Percentiles rank a stretch among this genome's conserved stretches.
Evolutionary conservation across 1,140 invertebrate genomes (phyloP).

Genomic region (Drosophila suzukii): DNA sequence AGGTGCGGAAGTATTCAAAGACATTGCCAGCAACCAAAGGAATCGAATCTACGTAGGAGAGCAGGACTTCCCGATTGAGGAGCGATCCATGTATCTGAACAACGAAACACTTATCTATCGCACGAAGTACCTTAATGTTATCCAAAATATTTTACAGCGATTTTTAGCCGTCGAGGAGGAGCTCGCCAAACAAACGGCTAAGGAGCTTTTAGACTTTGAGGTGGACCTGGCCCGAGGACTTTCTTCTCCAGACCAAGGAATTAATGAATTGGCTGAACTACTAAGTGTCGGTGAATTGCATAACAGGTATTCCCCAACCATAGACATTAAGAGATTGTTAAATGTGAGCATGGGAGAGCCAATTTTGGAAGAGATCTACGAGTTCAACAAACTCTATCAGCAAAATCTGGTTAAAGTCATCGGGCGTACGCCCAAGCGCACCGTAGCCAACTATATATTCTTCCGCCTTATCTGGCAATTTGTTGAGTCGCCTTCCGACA

Average conservation of each 20-base stretch:
- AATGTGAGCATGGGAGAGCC: constrained; percentile 41
- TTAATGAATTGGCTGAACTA: constrained; percentile 25
- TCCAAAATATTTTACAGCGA: constrained; percentile 19
- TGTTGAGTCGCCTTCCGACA: constrained; percentile 11
- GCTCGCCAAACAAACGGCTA: constrained; percentile 43
- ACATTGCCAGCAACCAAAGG: constrained; percentile 49
- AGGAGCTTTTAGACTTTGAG: constrained; percentile 67
- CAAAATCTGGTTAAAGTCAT: constrained; percentile 54
- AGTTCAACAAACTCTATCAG: constrained; percentile 50
- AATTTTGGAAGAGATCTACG: constrained; percentile 43
- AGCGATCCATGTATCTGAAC: constrained; percentile 61
- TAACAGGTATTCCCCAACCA: constrained; percentile 25
- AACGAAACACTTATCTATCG: constrained; percentile 49
- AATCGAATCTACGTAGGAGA: constrained; percentile 55
- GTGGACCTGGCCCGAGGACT: constrained; percentile 57
- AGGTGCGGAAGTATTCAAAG: constrained; percentile 43
- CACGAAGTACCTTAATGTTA: not conserved
- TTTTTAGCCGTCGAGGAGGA: constrained; percentile 36
- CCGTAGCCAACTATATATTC: constrained; percentile 72
- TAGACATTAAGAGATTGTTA: constrained; percentile 44
- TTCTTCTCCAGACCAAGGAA: constrained; percentile 30
- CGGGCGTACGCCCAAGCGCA: constrained; percentile 27
- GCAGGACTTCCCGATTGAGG: constrained; percentile 41
- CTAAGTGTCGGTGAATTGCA: constrained; percentile 52
- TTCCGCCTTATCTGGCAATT: constrained; percentile 52